A percentile compares a stretch with the other conserved stretches of the same genome.
phyloP scores from a whole-genome alignment of 92 coral and sea anemone species.

The Ricordea florida region DNA sequence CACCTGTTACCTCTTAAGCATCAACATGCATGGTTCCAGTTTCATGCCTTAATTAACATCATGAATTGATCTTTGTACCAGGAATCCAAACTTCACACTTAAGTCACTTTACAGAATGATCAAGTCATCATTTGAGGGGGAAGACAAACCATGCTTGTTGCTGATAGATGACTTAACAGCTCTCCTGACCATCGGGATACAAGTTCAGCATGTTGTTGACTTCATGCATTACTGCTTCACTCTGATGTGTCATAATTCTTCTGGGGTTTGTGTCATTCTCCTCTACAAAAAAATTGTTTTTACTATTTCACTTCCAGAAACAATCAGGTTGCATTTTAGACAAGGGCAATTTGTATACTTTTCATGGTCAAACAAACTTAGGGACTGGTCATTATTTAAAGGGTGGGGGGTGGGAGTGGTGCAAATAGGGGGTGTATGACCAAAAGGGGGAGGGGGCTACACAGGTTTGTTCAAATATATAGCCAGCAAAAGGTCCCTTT shows the following conservation, averaged over 20 bases:
- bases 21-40: no score
- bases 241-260: constrained; percentile 63
- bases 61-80: background rate
- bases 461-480: no score
- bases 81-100: constrained; percentile 66
- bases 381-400: no score
- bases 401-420: no score
- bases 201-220: constrained; percentile 55
- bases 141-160: constrained; percentile 67
- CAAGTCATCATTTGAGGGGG: constrained; percentile 40
- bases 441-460: no score
- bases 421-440: no score
- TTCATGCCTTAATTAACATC: no score
- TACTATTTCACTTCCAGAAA: no score
- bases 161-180: constrained; percentile 78
- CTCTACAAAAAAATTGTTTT: no score
- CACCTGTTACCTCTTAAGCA: no score
- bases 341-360: background rate
- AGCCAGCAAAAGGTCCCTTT: no score
- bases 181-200: constrained; percentile 77
- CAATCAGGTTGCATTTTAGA: background rate
- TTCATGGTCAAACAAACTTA: no score
- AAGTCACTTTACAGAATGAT: constrained; percentile 71
- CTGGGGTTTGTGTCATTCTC: constrained; percentile 33
- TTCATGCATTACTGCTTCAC: constrained; percentile 73